Conservation (phyloP, 92 coral and sea anemone species). For the Hydrozoanthus gracilis region DNA sequence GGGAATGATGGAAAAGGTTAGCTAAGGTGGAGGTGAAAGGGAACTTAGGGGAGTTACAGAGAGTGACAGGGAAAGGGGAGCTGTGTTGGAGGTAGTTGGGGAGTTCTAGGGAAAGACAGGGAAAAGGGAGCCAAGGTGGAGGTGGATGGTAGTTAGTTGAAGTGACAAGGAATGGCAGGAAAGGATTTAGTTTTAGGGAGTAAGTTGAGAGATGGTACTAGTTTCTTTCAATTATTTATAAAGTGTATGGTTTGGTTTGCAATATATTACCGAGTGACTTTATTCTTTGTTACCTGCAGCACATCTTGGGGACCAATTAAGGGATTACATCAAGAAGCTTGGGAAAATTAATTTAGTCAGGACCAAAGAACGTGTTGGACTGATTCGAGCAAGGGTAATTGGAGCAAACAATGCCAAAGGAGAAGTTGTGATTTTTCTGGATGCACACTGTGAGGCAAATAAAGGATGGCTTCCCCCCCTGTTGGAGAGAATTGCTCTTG, state of each 20-base stretch:
- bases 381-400: constrained; percentile 90
- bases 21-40: too few relatives aligned
- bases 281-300: constrained; percentile 52
- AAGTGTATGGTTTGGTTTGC: background rate
- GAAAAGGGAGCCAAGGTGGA: background rate
- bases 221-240: background rate
- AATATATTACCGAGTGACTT: too few relatives aligned
- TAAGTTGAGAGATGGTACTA: background rate
- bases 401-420: constrained; percentile 91
- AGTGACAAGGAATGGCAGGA: background rate
- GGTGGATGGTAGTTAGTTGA: background rate
- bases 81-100: too few relatives aligned
- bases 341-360: constrained; percentile 85
- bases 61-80: too few relatives aligned
- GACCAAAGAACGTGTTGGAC: constrained; percentile 94
- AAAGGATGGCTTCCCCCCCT: constrained; percentile 98
- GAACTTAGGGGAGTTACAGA: too few relatives aligned
- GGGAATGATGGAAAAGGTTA: too few relatives aligned
- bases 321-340: constrained; percentile 70
- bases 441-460: constrained; percentile 97
- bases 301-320: constrained; percentile 76
- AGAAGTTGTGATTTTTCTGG: constrained; percentile 88
- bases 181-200: too few relatives aligned
- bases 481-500: constrained; percentile 91
- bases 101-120: background rate